A percentile compares a stretch with the other conserved stretches of the same genome.
phyloP scores from a whole-genome alignment of 2,888 invertebrate species.

The Formica aserva region DNA sequence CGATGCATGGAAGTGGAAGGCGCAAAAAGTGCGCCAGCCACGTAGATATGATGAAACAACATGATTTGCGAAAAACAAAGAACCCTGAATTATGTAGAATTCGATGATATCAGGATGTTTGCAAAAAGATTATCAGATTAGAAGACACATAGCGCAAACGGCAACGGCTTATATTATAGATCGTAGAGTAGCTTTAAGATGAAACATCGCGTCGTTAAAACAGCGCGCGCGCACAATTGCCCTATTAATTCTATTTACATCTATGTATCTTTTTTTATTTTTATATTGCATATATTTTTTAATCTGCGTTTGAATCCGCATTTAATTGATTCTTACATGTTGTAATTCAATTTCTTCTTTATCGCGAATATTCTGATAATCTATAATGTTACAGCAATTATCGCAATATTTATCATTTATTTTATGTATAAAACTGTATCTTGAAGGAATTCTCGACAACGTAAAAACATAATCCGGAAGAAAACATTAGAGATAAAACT shows the following conservation, averaged over 20 bases:
- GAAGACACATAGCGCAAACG: slow-evolving; percentile 23
- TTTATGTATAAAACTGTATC: not conserved
- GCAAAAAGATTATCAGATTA: slow-evolving; percentile 46
- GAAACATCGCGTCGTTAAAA: slow-evolving; percentile 4
- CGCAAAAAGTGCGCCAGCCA: slow-evolving; percentile 35
- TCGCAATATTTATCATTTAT: too few relatives aligned
- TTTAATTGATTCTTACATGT: slow-evolving; percentile 6
- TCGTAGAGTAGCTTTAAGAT: not conserved
- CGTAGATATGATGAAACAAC: slow-evolving; percentile 46
- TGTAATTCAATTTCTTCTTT: slow-evolving; percentile 1
- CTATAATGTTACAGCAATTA: not conserved
- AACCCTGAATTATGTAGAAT: slow-evolving; percentile 44
- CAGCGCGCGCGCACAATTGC: not conserved
- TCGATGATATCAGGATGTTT: slow-evolving; percentile 52
- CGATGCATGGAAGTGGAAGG: slow-evolving; percentile 39
- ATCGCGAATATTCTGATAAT: not conserved
- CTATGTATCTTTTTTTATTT: not conserved
- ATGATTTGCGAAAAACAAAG: slow-evolving; percentile 52
- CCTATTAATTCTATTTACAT: not conserved
- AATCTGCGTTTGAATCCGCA: not conserved
- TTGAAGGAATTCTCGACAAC: not conserved
- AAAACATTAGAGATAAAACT: not conserved
- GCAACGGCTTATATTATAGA: not conserved
- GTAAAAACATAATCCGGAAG: not conserved
- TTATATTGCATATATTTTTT: not conserved